Evolutionary conservation across 2,113 vertebrate genomes (phyloP), one percentile per base, ranked within the genome.

Genomic region (Plotosus lineatus): DNA sequence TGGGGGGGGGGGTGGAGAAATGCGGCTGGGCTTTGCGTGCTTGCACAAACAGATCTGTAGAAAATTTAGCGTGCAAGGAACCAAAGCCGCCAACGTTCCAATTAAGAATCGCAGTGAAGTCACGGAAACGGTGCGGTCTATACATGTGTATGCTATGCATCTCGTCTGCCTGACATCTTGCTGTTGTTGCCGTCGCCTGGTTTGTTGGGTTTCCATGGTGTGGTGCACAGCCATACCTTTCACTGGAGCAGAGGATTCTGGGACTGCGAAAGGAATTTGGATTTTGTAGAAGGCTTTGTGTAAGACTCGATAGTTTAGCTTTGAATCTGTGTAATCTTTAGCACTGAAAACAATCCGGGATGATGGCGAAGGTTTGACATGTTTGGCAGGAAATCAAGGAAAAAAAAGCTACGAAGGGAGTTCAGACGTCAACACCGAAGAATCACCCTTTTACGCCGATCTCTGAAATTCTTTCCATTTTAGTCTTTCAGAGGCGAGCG

Each of bases 361-460:
- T 75, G 50, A 71, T 79, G 83, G 83, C 85, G 75, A 76, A 69
- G 80, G 77, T 77, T 66, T 79, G 84, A 80, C 69, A 63, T 75
- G 78, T 82, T 85, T 92, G 90, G 88, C 86, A 51, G 26, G 7
- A 72, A 88, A 87, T 90, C 90, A 90, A 76, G 17, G 17, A 56
- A 78, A 73, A 78, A 73, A 28, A 19, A 85, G 75, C 81, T 53
- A 0, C 7, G 77, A 76, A 60, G 84, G 36, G 86, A 83, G 83
- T 58, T 58, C 26, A 61, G 15, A 84, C 84, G 88, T 84, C 60
- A 44, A 31, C 21, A 26, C 12, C 2, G 1, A 68, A 26, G 26
- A 71, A 53, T 55, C 36, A 46, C 58, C 17, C 26, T 23, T n/a
- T 31, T 31, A 46, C 53, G 38, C 44, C 19, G 33, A 82, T 58